Evolutionary conservation across 2,113 vertebrate genomes (phyloP).

Genomic region (Athene noctua): DNA sequence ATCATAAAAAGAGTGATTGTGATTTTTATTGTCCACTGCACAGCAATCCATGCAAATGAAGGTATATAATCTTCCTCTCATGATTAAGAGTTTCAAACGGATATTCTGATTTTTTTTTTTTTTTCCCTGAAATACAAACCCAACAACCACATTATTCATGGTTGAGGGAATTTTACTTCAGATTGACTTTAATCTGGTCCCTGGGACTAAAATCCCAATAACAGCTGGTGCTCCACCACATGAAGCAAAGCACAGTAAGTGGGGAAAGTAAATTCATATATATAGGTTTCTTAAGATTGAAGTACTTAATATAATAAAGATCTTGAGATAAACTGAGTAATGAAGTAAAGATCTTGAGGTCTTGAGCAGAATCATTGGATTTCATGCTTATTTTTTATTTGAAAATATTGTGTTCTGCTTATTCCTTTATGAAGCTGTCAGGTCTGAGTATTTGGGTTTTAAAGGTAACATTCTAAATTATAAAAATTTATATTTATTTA

Average conservation of each 20-base stretch:
- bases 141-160: not conserved
- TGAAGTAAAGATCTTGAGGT: not conserved
- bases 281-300: not conserved
- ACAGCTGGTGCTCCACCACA: not conserved
- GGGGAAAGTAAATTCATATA: not conserved
- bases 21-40: not conserved
- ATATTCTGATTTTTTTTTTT: not conserved
- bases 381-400: not conserved
- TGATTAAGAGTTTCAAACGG: not conserved
- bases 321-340: not conserved
- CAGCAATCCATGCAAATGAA: not conserved
- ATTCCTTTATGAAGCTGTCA: not conserved
- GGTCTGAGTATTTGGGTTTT: not conserved
- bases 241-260: not conserved
- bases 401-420: not conserved
- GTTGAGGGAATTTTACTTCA: not conserved
- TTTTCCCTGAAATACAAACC: not conserved
- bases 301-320: not conserved
- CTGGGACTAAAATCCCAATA: not conserved
- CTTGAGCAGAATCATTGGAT: not conserved
- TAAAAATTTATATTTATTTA: not conserved
- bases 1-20: not conserved
- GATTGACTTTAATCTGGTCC: not conserved
- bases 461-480: not conserved
- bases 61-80: not conserved